A percentile compares a stretch with the other conserved stretches of the same genome.
Evolutionary conservation across 2,797 vertebrate genomes (phyloP).

Genomic region (Lithobates sylvaticus): DNA sequence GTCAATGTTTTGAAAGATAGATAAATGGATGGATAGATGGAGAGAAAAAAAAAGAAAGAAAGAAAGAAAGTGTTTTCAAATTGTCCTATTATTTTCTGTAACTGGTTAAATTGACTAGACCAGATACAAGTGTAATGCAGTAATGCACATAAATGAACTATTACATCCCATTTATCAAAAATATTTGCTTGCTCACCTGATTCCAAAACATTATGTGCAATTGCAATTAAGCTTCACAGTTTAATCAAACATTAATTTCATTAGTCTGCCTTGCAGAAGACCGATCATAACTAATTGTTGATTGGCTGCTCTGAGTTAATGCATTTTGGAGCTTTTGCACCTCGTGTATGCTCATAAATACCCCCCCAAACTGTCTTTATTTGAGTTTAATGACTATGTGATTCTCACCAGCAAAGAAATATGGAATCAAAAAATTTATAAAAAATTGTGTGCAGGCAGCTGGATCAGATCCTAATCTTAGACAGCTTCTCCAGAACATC

Average conservation of each 20-base stretch:
- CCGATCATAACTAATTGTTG: neutral
- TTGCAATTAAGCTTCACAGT: neutral
- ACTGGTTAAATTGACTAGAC: neutral
- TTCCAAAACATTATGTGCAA: neutral
- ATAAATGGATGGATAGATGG: no score
- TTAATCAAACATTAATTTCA: conserved; percentile 9
- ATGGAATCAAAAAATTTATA: neutral
- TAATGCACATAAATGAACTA: neutral
- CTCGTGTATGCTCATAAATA: neutral
- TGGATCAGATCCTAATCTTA: no score
- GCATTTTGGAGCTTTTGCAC: neutral
- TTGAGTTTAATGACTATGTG: neutral
- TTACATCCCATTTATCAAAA: neutral
- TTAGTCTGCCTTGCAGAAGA: conserved; percentile 6
- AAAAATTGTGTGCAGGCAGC: no score
- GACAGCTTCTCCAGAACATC: no score
- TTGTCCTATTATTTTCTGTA: neutral
- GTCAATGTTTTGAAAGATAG: no score
- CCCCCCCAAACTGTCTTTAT: neutral
- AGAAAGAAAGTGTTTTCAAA: no score
- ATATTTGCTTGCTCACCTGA: neutral
- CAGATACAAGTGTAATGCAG: neutral
- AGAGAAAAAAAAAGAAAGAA: no score
- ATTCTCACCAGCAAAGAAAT: neutral
- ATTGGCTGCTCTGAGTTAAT: neutral